Base-by-base conservation (phyloP, 1,140 invertebrate genomes). In the Nephila pilipes region DNA sequence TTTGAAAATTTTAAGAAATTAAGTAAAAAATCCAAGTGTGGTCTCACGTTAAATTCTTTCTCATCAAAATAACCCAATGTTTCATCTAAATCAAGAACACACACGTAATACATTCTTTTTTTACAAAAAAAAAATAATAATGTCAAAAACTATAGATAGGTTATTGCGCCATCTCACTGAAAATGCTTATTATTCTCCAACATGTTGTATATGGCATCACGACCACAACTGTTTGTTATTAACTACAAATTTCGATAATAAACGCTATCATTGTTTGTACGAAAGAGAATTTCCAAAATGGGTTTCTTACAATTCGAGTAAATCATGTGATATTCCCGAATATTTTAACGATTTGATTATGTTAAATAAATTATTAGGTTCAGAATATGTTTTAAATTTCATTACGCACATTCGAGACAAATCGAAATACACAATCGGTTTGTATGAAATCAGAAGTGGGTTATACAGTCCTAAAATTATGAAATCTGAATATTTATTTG, bases 281-380 rank as follows among this genome's bases (percentile, higher is more conserved):
- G 81, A 55, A 16, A 85, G 16, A 85, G 46, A 85, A 2, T 55
- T n/a, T 32, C 3, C 6, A 12, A 85, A 85, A 57, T 85, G 81
- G 81, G 81, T 85, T 55, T 58, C 81, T 4, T 85, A 85, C 32
- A 85, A 58, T 58, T 6, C 55, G 12, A 63, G 57, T 65, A 46
- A 63, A 20, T 87, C 85, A 8, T 87, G 85, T 46, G 85, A 87
- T 65, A 87, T 87, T 25, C 87, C 87, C 4, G 87, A 89, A n/a
- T 69, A 81, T 58, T 90, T 90, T 81, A 25, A 81, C 32, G 89
- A 90, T 60, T 58, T 90, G 25, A 81, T 90, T 38, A 20, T 38
- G 14, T 29, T 90, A 25, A 58, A 60, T 55, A 29, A 55, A 75
- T 16, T n/a, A 55, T 55, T 89, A 8, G n/a, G 87, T n/a, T 38